Evolutionary conservation across 2,888 invertebrate genomes (phyloP).

Genomic region (Azorinus chamasolen): DNA sequence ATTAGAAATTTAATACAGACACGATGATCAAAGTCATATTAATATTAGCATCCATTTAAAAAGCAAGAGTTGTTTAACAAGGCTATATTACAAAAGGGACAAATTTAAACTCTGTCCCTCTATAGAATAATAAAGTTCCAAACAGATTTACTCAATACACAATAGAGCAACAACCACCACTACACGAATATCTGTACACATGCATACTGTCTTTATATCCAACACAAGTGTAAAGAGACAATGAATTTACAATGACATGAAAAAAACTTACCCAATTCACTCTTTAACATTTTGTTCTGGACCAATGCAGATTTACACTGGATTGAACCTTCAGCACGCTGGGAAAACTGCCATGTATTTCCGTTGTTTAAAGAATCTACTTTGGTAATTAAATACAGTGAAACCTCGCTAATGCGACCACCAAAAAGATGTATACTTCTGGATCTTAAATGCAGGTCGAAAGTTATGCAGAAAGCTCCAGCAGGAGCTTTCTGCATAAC

Average conservation of each 20-base stretch:
- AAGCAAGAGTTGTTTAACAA: constrained; percentile 47
- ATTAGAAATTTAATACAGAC: constrained; percentile 56
- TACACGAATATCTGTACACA: constrained; percentile 11
- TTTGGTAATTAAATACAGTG: too few species aligned
- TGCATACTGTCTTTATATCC: neutral
- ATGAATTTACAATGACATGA: constrained; percentile 19
- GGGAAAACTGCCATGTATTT: too few species aligned
- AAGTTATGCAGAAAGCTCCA: too few species aligned
- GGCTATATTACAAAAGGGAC: constrained; percentile 38
- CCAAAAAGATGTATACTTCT: too few species aligned
- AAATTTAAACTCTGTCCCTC: constrained; percentile 31
- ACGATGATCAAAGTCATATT: constrained; percentile 63
- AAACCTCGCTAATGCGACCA: too few species aligned
- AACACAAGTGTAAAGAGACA: constrained; percentile 5
- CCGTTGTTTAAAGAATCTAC: too few species aligned
- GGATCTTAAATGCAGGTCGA: too few species aligned
- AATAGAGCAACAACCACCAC: constrained; percentile 1
- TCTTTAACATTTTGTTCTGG: neutral
- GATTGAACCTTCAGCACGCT: too few species aligned
- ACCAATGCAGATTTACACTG: too few species aligned
- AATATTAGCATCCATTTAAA: constrained; percentile 60
- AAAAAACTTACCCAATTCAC: neutral
- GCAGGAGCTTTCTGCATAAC: neutral
- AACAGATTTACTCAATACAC: constrained; percentile 11
- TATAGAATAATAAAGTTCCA: constrained; percentile 3